Base-by-base conservation (phyloP, 2,797 vertebrate species). In the Pangasius larnaudii region DNA sequence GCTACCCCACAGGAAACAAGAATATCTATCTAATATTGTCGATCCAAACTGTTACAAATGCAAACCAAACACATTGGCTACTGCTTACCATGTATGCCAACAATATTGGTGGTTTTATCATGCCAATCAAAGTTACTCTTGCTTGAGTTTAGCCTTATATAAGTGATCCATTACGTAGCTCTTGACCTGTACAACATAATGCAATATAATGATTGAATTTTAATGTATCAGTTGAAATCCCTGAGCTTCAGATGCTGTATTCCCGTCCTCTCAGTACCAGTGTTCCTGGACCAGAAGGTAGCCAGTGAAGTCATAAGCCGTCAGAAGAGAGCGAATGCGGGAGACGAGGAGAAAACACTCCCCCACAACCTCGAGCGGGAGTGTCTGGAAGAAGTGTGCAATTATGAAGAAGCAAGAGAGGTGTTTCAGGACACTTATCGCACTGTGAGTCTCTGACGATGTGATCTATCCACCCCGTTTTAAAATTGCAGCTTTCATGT, bases 341-440 rank as follows among this genome's bases (percentile, higher is more conserved):
- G 86, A 72, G 71, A 92, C 14, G 89, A 90, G 49, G 93, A 92
- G 53, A 53, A 22, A 0, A 61, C 1, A 0, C 89, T 91, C 42
- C 9, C 92, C 0, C 58, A 94, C 87, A 96, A 67, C 82, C 85
- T 97, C 89, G 96, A 97, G 93, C 92, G 95, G 85, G 92, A 94
- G 49, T 97, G 96, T 91, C 93, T 96, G 92, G 95, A 97, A 93
- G 95, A 93, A 87, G 92, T 97, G 36, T 97, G 96, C 93, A 93
- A 27, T 58, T 97, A 97, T 11, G 96, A 97, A 56, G 94, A 96
- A 92, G 96, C 96, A 75, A 93, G 94, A 61, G 94, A 92, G 80
- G 81, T 95, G 89, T 97, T 96, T 92, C 91, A 95, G 92, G 96
- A 97, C 91, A 93, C 95, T 0, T 97, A 97, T 74, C 95, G 95